Percentiles rank a stretch among this genome's conserved stretches.
These are phyloP conservation scores for Setophaga kirtlandii DNA, from an alignment of 2,113 vertebrate species.

Conservation along the genomic window DNA sequence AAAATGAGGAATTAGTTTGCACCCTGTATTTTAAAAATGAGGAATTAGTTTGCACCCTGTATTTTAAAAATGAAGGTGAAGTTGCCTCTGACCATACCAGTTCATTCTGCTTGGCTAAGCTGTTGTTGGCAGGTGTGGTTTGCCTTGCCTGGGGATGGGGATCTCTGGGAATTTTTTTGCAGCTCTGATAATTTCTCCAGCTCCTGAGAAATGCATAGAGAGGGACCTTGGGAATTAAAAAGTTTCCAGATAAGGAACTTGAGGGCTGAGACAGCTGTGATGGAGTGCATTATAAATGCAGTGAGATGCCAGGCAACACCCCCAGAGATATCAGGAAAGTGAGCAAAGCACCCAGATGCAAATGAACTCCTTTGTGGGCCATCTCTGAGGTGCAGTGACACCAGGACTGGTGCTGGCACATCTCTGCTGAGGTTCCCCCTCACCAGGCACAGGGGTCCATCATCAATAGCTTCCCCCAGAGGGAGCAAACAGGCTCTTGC, in stretches of 20 bases:
- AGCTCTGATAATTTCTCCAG: neutral
- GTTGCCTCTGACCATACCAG: neutral
- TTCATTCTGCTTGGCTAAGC: neutral
- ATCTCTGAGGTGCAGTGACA: neutral
- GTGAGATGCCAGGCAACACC: neutral
- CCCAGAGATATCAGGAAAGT: neutral
- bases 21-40: neutral
- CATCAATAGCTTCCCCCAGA: neutral
- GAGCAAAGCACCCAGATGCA: neutral
- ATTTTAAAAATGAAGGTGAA: neutral
- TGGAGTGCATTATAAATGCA: neutral
- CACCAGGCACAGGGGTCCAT: fast-evolving
- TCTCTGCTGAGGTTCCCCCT: neutral
- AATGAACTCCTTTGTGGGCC: neutral
- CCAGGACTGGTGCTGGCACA: neutral
- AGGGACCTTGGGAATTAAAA: neutral
- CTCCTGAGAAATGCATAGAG: neutral
- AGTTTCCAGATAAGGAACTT: neutral
- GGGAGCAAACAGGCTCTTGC: neutral
- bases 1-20: neutral
- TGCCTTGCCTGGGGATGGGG: neutral
- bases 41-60: neutral
- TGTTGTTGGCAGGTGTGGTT: fast-evolving
- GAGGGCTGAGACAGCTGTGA: neutral
- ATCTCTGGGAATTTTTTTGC: neutral